These are phyloP conservation scores for Macrophya alboannulata DNA, from an alignment of 2,888 invertebrate species.

Conservation along the genomic window DNA sequence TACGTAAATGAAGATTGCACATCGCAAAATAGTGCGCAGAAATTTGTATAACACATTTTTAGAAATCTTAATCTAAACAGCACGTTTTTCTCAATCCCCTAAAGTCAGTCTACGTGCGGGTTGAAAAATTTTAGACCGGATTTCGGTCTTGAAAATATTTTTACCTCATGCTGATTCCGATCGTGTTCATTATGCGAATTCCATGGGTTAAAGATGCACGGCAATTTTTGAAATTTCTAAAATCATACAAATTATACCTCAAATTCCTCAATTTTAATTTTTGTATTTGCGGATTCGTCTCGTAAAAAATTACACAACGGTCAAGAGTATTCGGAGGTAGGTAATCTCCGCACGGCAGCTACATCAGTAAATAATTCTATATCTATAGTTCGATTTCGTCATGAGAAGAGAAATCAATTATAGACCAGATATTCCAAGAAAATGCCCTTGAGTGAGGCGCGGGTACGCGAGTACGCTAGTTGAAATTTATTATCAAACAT, in stretches of 20 bases:
- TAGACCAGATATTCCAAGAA: constrained; percentile 45
- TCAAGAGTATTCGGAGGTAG: not conserved
- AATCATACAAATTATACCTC: not conserved
- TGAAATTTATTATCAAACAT: constrained; percentile 52
- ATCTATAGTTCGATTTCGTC: constrained; percentile 24
- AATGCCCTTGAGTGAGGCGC: constrained; percentile 41
- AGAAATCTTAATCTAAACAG: not conserved
- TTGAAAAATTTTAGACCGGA: not conserved
- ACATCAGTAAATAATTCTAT: not conserved
- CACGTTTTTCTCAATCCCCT: not conserved
- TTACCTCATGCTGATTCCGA: not conserved
- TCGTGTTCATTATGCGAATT: not conserved
- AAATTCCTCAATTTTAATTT: not conserved
- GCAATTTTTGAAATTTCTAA: not conserved
- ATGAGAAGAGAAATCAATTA: constrained; percentile 42
- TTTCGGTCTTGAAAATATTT: not conserved
- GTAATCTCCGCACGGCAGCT: not conserved
- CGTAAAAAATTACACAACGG: not conserved
- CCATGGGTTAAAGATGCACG: not conserved
- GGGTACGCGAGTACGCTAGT: not conserved
- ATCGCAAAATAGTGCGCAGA: not conserved
- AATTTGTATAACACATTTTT: not conserved
- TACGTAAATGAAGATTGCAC: constrained; percentile 4
- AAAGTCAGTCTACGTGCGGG: too few relatives aligned
- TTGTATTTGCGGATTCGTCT: not conserved